Evolutionary conservation across 2,888 invertebrate genomes (phyloP).

Genomic region (Chrysolina americana): DNA sequence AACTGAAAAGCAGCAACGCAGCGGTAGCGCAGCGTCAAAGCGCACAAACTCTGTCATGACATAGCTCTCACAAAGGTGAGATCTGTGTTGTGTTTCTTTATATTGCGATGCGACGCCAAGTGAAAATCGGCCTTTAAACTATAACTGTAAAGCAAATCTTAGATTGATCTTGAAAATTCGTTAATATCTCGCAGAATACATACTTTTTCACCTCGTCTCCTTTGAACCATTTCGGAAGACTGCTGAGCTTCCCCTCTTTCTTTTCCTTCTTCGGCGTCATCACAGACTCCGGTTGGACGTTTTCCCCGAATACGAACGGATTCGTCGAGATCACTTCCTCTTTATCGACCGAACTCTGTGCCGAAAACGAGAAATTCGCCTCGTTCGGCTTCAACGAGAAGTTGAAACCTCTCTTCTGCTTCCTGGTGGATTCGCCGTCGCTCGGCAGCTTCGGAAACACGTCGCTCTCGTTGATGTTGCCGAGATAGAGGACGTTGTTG

Average conservation of each 20-base stretch:
- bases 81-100: too few relatives aligned
- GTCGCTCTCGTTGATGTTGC: conserved; percentile 68
- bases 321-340: conserved; percentile 60
- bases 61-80: too few relatives aligned
- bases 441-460: conserved; percentile 53
- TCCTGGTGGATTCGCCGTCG: conserved; percentile 52
- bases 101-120: too few relatives aligned
- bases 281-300: conserved; percentile 60
- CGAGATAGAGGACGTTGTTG: conserved; percentile 77
- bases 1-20: too few relatives aligned
- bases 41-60: too few relatives aligned
- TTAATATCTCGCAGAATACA: conserved; percentile 25
- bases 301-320: conserved; percentile 70
- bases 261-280: conserved; percentile 66
- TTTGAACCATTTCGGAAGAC: conserved; percentile 74
- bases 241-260: conserved; percentile 70
- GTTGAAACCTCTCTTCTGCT: conserved; percentile 73
- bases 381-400: conserved; percentile 68
- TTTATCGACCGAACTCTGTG: conserved; percentile 46
- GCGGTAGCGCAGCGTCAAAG: too few relatives aligned
- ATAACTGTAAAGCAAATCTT: too few relatives aligned
- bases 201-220: conserved; percentile 70
- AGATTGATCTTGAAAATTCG: too few relatives aligned
- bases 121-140: too few relatives aligned
- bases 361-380: conserved; percentile 50